Conservation (phyloP, 1,140 invertebrate species). For the Cherax destructor region DNA sequence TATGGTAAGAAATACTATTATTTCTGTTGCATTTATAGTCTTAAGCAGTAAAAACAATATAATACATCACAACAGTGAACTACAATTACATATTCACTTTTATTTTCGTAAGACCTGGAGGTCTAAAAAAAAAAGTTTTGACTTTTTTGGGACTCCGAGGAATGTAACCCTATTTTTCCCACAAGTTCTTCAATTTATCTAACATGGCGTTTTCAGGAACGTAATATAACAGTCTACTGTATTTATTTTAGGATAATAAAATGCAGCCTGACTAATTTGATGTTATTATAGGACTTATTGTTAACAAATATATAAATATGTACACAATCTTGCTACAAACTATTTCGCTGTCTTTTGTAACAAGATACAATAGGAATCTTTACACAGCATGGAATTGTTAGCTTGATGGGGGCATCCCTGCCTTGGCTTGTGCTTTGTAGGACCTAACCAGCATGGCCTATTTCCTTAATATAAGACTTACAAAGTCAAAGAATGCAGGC, state of each 20-base stretch:
- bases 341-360: constrained; percentile 70
- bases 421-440: constrained; percentile 53
- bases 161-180: too few relatives aligned
- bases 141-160: too few relatives aligned
- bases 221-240: too few relatives aligned
- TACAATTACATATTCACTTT: too few relatives aligned
- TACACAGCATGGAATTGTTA: constrained; percentile 67
- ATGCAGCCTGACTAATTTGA: constrained; percentile 65
- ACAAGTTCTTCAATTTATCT: too few relatives aligned
- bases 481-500: constrained; percentile 29
- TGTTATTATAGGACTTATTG: constrained; percentile 69
- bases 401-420: constrained; percentile 63
- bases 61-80: too few relatives aligned
- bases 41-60: too few relatives aligned
- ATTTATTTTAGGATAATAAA: constrained; percentile 39
- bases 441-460: constrained; percentile 8
- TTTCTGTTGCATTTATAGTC: too few relatives aligned
- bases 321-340: constrained; percentile 71
- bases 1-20: too few relatives aligned
- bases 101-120: too few relatives aligned
- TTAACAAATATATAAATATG: constrained; percentile 71
- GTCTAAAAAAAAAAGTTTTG: too few relatives aligned
- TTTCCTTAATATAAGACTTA: constrained; percentile 14
- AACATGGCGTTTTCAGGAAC: too few relatives aligned
- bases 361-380: constrained; percentile 69